These are phyloP conservation scores for Tetramorium parvispinum DNA, from an alignment of 1,140 invertebrate species.

Conservation along the genomic window DNA sequence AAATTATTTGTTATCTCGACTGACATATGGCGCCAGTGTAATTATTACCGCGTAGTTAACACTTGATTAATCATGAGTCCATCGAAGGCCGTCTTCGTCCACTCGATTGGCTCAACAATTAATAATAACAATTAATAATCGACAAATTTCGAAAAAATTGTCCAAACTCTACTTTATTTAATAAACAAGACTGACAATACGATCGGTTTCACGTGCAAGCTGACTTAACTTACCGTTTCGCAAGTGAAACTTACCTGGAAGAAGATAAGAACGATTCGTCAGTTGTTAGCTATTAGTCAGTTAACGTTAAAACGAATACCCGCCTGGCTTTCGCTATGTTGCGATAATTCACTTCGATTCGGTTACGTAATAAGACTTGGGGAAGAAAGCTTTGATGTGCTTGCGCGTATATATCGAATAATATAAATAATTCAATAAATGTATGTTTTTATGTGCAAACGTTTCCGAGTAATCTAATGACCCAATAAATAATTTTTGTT, in stretches of 20 bases:
- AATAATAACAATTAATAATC: neutral
- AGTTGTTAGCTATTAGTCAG: slow-evolving; percentile 51
- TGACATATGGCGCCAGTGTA: slow-evolving; percentile 33
- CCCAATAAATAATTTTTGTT: neutral
- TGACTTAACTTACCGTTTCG: slow-evolving; percentile 1
- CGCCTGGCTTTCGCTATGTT: neutral
- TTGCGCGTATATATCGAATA: neutral
- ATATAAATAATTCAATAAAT: neutral
- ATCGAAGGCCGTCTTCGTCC: neutral
- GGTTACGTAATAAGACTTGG: neutral
- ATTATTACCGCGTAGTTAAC: slow-evolving; percentile 44
- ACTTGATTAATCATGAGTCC: slow-evolving; percentile 18
- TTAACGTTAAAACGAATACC: slow-evolving; percentile 33
- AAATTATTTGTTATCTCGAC: slow-evolving; percentile 38
- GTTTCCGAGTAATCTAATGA: neutral
- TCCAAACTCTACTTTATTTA: neutral
- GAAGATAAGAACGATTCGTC: slow-evolving; percentile 51
- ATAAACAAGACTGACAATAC: slow-evolving; percentile 7
- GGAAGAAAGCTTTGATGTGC: slow-evolving; percentile 6
- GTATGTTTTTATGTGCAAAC: neutral
- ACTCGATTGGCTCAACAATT: neutral
- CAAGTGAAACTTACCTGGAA: slow-evolving; percentile 58
- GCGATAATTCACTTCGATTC: neutral
- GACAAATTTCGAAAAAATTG: neutral
- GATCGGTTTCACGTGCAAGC: neutral